Evolutionary conservation across 2,888 invertebrate genomes (phyloP).

Genomic region (Drosophila paucipuncta): DNA sequence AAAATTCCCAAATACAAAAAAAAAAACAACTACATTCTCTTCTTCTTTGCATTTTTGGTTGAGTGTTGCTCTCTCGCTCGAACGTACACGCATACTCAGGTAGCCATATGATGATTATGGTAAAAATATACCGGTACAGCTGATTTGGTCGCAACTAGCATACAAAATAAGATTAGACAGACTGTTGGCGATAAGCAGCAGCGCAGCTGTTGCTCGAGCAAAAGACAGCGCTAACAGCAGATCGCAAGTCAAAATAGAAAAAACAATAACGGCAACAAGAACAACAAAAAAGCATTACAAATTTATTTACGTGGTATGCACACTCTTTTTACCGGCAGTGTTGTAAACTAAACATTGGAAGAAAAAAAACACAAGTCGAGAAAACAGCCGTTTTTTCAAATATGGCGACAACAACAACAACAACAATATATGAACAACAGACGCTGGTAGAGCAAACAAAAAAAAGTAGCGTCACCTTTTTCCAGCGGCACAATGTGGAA

Average conservation of each 20-base stretch:
- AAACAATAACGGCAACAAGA: not conserved
- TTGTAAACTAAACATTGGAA: slow-evolving; percentile 46
- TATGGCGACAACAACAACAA: slow-evolving; percentile 67
- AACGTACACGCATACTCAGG: slow-evolving; percentile 36
- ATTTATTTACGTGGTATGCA: not conserved
- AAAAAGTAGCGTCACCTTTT: slow-evolving; percentile 79
- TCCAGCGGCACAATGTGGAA: slow-evolving; percentile 49
- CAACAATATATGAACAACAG: slow-evolving; percentile 18
- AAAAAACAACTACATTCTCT: slow-evolving; percentile 19
- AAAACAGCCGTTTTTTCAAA: slow-evolving; percentile 78
- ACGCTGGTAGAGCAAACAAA: slow-evolving; percentile 26
- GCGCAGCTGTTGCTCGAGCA: slow-evolving; percentile 54
- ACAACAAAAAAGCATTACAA: not conserved
- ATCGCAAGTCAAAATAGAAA: slow-evolving; percentile 23
- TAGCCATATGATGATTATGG: slow-evolving; percentile 76
- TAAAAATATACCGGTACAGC: slow-evolving; percentile 75
- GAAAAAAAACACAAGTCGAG: slow-evolving; percentile 33
- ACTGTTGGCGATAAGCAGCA: slow-evolving; percentile 44
- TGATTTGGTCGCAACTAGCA: slow-evolving; percentile 73
- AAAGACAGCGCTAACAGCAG: slow-evolving; percentile 26
- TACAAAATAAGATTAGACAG: slow-evolving; percentile 44
- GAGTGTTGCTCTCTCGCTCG: slow-evolving; percentile 8
- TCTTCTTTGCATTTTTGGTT: slow-evolving; percentile 20
- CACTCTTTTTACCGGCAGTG: slow-evolving; percentile 54
- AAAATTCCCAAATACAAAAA: slow-evolving; percentile 23